Conservation (phyloP, 1,140 invertebrate species). For the Meloidogyne chitwoodi region DNA sequence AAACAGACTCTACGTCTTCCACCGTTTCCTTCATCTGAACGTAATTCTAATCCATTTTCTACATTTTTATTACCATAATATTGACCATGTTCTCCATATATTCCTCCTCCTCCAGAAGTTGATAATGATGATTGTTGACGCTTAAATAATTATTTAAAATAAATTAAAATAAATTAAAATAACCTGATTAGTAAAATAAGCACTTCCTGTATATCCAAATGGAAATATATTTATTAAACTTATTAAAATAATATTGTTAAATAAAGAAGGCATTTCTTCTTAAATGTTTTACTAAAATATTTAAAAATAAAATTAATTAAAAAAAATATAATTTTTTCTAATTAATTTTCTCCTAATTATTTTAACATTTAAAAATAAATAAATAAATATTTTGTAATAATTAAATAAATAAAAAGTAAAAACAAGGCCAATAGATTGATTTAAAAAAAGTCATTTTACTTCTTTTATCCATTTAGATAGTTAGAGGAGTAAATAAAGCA, state of each 20-base stretch:
- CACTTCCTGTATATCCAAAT: not conserved
- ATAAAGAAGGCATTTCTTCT: not conserved
- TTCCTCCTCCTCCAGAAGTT: too few species aligned
- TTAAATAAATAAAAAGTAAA: not conserved
- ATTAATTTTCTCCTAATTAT: too few species aligned
- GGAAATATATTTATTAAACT: not conserved
- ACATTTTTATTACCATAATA: not conserved
- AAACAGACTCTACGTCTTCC: not conserved
- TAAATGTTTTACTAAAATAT: too few species aligned
- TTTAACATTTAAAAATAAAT: not conserved
- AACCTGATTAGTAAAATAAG: not conserved
- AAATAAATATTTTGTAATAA: not conserved
- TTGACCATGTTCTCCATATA: not conserved
- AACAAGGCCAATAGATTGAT: not conserved
- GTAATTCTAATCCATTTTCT: not conserved
- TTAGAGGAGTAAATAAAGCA: not conserved
- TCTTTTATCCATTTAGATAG: too few species aligned
- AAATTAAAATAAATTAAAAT: not conserved
- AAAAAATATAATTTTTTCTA: too few species aligned
- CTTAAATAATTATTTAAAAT: not conserved
- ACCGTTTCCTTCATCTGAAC: not conserved
- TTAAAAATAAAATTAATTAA: too few species aligned
- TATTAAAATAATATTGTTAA: not conserved
- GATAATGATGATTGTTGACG: too few species aligned
- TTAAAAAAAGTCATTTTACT: not conserved